Conservation (phyloP, 2,888 invertebrate species). For the Coremacera marginata region DNA sequence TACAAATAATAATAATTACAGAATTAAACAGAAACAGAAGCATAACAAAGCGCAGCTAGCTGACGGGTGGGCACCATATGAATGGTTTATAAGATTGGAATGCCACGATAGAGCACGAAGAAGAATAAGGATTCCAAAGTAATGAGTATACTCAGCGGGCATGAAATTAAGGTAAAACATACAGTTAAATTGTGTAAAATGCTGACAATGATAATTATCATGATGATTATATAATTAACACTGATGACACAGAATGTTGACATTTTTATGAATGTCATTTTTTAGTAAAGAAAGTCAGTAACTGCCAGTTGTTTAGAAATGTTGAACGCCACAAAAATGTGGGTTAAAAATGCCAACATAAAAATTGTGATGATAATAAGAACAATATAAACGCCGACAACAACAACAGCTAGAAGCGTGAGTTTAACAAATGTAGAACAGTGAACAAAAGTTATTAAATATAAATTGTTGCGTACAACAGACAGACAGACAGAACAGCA, state of each 20-base stretch:
- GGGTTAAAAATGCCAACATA: constrained; percentile 10
- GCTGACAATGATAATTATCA: neutral
- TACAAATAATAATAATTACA: constrained; percentile 1
- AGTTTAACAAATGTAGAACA: neutral
- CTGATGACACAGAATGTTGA: constrained; percentile 4
- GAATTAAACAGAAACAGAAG: constrained; percentile 13
- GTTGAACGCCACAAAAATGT: neutral
- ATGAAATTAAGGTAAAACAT: neutral
- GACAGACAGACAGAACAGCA: neutral
- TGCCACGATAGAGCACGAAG: neutral
- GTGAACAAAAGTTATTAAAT: constrained; percentile 13
- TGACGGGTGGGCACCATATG: neutral
- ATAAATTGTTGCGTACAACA: constrained; percentile 23
- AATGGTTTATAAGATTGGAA: neutral
- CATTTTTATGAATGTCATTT: neutral
- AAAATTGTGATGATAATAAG: neutral
- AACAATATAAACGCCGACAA: neutral
- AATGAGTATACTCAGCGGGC: neutral
- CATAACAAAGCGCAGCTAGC: neutral
- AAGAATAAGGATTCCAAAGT: neutral
- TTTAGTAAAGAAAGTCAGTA: too few species aligned
- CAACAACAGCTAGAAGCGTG: neutral
- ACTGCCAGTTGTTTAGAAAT: too few species aligned
- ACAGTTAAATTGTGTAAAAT: neutral
- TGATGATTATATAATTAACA: neutral